Conservation (phyloP, 1,140 invertebrate genomes). For the Sycophaga agraensis region DNA sequence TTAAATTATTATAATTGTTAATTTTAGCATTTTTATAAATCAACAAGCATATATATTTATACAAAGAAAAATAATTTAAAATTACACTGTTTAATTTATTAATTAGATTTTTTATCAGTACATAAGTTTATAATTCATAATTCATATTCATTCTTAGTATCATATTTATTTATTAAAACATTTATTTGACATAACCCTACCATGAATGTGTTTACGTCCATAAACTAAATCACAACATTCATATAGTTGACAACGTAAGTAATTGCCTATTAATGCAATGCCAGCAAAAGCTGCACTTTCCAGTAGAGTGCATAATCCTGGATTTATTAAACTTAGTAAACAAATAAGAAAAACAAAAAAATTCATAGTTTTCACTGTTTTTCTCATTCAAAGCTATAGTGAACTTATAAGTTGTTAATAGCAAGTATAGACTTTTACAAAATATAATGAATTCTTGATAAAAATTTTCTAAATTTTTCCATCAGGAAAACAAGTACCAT, state of each 20-base stretch:
- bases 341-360: conserved; percentile 1
- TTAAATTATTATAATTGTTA: background rate
- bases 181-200: conserved; percentile 8
- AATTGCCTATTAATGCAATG: background rate
- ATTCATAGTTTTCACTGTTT: no score
- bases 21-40: background rate
- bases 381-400: no score
- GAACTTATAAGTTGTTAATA: no score
- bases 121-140: no score
- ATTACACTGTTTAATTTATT: background rate
- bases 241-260: background rate
- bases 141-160: no score
- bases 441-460: no score
- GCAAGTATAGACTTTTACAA: no score
- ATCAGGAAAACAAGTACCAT: no score
- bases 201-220: conserved; percentile 4
- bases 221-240: conserved; percentile 26
- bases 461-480: no score
- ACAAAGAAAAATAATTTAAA: background rate
- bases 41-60: background rate
- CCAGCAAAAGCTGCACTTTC: background rate
- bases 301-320: background rate
- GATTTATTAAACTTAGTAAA: background rate
- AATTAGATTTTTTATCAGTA: background rate
- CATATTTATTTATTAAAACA: background rate